phyloP scores from a whole-genome alignment of 2,888 invertebrate genomes.

The Euphydryas editha region DNA sequence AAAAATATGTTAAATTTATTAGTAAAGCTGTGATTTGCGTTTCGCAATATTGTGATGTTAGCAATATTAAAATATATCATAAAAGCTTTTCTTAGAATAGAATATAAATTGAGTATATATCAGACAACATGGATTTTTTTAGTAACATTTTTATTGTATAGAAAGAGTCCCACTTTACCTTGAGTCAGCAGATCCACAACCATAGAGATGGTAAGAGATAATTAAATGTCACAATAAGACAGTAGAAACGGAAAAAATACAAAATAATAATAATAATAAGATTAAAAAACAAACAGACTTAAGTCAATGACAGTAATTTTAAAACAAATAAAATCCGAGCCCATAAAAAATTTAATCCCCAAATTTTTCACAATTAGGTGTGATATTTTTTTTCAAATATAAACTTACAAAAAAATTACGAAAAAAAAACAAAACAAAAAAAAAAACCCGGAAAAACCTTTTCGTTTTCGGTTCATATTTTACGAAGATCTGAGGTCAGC shows the following conservation, averaged over 20 bases:
- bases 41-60: background rate
- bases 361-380: too few relatives aligned
- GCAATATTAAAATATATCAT: background rate
- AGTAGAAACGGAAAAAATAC: background rate
- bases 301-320: too few relatives aligned
- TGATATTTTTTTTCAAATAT: background rate
- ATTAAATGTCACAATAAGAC: background rate
- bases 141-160: background rate
- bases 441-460: too few relatives aligned
- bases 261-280: too few relatives aligned
- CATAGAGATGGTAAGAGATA: slow-evolving; percentile 24
- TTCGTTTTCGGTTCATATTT: too few relatives aligned
- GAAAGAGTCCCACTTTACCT: slow-evolving; percentile 25
- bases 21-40: background rate
- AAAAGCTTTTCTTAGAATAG: background rate
- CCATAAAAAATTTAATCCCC: too few relatives aligned
- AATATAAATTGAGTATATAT: background rate
- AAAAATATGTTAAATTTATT: slow-evolving; percentile 14
- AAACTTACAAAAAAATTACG: too few relatives aligned
- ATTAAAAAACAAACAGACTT: too few relatives aligned
- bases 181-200: slow-evolving; percentile 30
- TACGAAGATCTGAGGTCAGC: too few relatives aligned
- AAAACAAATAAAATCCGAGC: too few relatives aligned
- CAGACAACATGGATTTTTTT: background rate
- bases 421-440: background rate